Conservation (phyloP, 2,113 vertebrate genomes). For the Dunckerocampus dactyliophorus region DNA sequence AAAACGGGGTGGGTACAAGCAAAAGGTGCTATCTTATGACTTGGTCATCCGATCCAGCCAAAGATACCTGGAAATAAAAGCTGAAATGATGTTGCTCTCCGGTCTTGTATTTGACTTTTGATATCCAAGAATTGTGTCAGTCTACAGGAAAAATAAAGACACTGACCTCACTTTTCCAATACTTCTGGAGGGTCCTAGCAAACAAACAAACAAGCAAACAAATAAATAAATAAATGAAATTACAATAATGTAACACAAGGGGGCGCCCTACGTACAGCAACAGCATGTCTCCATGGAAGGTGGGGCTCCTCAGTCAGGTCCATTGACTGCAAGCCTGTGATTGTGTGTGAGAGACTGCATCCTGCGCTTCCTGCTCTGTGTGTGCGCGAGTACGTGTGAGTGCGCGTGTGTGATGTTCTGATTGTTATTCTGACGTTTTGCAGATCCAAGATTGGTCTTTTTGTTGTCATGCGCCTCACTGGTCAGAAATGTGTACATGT, state of each 20-base stretch:
- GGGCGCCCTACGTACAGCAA: constrained; percentile 46
- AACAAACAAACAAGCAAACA: no score
- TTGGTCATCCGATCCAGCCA: no score
- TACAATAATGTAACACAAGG: constrained; percentile 25
- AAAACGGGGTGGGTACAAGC: no score
- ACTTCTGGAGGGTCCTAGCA: no score
- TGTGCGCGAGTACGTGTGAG: background rate
- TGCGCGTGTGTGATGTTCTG: constrained; percentile 21
- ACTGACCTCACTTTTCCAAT: no score
- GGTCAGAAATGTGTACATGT: constrained; percentile 4
- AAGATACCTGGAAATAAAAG: no score
- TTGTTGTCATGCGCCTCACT: background rate
- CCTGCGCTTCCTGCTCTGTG: constrained; percentile 9
- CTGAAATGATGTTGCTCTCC: no score
- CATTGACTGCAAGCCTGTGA: constrained; percentile 48
- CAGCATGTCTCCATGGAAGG: constrained; percentile 5
- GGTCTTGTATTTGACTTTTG: no score
- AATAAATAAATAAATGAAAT: no score
- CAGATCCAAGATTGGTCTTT: constrained; percentile 16
- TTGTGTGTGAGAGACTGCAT: constrained; percentile 42
- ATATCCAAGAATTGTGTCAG: no score
- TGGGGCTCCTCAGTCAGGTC: constrained; percentile 38
- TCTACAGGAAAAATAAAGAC: no score
- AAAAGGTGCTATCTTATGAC: no score
- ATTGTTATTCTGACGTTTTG: constrained; percentile 44